Base-by-base conservation (phyloP, 2,888 invertebrate genomes). In the Auanema sp. region DNA sequence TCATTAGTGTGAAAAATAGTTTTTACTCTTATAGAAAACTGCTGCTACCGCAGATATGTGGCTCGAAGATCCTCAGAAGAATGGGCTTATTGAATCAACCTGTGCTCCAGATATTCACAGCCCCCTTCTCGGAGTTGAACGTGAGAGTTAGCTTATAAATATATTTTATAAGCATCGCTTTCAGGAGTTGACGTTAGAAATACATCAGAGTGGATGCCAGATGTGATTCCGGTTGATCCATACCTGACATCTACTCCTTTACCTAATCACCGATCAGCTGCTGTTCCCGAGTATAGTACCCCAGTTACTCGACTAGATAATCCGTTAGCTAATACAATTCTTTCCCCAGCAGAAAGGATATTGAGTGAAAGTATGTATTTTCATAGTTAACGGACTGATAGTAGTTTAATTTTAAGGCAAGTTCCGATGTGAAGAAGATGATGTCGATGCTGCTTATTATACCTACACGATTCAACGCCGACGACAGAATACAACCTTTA, bases 391-490 rank as follows among this genome's bases (percentile, higher is more conserved):
- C 33, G n/a, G n/a, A n/a, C 33, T 33, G 8, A 33, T 8, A 5
- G 4, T 33, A 5, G n/a, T 8, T 33, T 11, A 5, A 62, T 40
- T 43, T 65, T 25, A 43, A 68, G 65, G 55, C 18, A 70, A 72
- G 51, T 60, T 76, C 52, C 54, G 66, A 42, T 72, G 64, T 60
- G 69, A 68, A 41, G 77, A 78, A 51, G 79, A 80, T 47, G 75
- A 77, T 52, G 60, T 76, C 16, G 77, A 80, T 63, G 78, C 77
- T 52, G 79, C 78, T n/a, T 80, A 80, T 58, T 79, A 79, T 60
- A 77, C 80, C 11, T 80, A 76, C 53, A 73, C 73, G 14, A 58
- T 68, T 1, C 66, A 68, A 2, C 49, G 70, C 54, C 54, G 64
- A 41, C 68, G 33, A 5, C 33, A 33, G 8, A 33, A 33, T 8